These are phyloP conservation scores for Catostylus mosaicus DNA, from an alignment of 30 jellyfish, hydroid and myxozoan species.

Conservation along the genomic window DNA sequence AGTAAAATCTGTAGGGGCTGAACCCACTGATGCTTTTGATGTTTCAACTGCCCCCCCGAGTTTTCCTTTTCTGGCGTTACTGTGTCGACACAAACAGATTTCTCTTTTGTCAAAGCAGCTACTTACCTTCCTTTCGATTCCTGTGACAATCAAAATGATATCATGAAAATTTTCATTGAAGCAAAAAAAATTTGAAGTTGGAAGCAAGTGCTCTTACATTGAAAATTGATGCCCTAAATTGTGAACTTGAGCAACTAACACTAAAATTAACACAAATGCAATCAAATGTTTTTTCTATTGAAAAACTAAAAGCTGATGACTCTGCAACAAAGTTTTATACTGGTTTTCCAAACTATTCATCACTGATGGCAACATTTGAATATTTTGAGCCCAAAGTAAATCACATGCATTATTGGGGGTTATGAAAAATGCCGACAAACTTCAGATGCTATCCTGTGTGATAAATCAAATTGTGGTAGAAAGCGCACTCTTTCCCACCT, in stretches of 20 bases:
- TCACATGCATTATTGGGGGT: constrained; percentile 19
- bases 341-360: constrained; percentile 20
- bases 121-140: constrained; percentile 27
- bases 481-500: constrained; percentile 35
- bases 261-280: too few relatives aligned
- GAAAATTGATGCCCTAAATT: too few relatives aligned
- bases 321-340: too few relatives aligned
- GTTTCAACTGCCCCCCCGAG: background rate
- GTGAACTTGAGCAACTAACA: too few relatives aligned
- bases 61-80: background rate
- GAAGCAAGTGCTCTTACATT: too few relatives aligned
- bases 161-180: constrained; percentile 14
- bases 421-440: constrained; percentile 31
- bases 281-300: too few relatives aligned
- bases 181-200: background rate
- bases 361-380: constrained; percentile 24
- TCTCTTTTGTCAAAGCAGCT: constrained; percentile 26
- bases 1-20: background rate
- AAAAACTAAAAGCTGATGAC: too few relatives aligned
- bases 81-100: too few relatives aligned
- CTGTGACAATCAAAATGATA: constrained; percentile 7
- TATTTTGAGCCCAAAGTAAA: constrained; percentile 17
- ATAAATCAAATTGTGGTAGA: constrained; percentile 28
- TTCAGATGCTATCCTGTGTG: background rate
- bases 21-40: constrained; percentile 2